Evolutionary conservation across 1,140 invertebrate species (phyloP).

Genomic region (Coenobita brevimanus): DNA sequence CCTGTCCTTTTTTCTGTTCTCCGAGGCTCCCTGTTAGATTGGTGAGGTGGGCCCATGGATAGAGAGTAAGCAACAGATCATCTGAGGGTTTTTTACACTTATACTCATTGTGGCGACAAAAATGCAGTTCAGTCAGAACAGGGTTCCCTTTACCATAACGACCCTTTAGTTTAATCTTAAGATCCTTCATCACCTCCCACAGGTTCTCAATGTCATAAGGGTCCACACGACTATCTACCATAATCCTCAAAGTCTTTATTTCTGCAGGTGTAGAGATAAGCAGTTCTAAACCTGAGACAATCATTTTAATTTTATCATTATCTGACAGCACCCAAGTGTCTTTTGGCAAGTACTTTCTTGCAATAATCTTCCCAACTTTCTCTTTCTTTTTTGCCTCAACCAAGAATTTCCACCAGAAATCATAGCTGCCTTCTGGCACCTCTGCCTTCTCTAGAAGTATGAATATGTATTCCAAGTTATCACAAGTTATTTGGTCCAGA

Average conservation of each 20-base stretch:
- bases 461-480: neutral
- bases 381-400: neutral
- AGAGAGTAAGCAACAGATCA: neutral
- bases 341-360: neutral
- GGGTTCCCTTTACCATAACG: neutral
- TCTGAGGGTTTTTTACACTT: neutral
- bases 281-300: slow-evolving; percentile 19
- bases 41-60: slow-evolving; percentile 31
- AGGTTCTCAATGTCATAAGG: slow-evolving; percentile 33
- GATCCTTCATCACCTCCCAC: neutral
- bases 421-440: neutral
- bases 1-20: neutral
- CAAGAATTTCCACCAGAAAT: slow-evolving; percentile 34
- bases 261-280: neutral
- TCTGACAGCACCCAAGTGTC: neutral
- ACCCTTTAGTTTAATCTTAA: neutral
- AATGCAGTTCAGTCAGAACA: slow-evolving; percentile 10
- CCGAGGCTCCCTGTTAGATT: slow-evolving; percentile 33
- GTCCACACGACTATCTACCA: slow-evolving; percentile 17
- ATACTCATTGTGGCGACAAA: slow-evolving; percentile 15
- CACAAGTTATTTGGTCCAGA: neutral
- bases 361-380: neutral
- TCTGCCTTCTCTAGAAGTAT: neutral
- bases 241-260: neutral
- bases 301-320: no score